Percentiles rank a stretch among this genome's conserved stretches.
Evolutionary conservation across 1,140 invertebrate species (phyloP).

Genomic region (Papilio helenus): DNA sequence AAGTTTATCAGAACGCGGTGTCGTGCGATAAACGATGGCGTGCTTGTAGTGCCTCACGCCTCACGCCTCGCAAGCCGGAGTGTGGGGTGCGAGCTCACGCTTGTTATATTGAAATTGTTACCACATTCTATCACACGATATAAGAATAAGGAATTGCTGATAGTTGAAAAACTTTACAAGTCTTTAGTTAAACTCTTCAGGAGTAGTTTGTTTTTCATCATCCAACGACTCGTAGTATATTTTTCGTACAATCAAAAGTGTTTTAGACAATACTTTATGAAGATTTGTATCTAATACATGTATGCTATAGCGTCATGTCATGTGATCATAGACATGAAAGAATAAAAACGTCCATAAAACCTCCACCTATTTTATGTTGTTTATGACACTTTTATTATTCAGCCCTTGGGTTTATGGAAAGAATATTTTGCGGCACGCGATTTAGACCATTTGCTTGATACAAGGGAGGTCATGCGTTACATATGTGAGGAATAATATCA

Average conservation of each 20-base stretch:
- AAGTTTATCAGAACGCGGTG: conserved; percentile 63
- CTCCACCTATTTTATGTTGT: conserved; percentile 45
- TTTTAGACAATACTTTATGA: background rate
- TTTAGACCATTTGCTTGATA: background rate
- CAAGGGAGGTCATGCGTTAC: conserved; percentile 20
- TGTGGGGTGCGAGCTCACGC: conserved; percentile 1
- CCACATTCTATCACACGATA: conserved; percentile 14
- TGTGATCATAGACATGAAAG: conserved; percentile 22
- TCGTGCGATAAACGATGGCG: conserved; percentile 57
- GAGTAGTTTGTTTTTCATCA: background rate
- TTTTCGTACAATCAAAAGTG: background rate
- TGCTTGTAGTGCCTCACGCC: conserved; percentile 45
- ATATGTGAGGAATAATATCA: background rate
- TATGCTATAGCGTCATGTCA: background rate
- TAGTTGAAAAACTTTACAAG: conserved; percentile 15
- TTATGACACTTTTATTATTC: conserved; percentile 54
- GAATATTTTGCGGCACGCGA: conserved; percentile 51
- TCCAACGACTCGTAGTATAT: background rate
- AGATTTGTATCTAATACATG: background rate
- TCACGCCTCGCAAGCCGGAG: conserved; percentile 1
- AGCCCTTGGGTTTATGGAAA: conserved; percentile 49
- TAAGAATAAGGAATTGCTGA: background rate
- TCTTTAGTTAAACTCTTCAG: background rate
- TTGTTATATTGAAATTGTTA: conserved; percentile 12
- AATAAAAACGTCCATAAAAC: conserved; percentile 47